A percentile compares a stretch with the other conserved stretches of the same genome.
Evolutionary conservation across 2,113 vertebrate species (phyloP).

Genomic region (Neotoma lepida): DNA sequence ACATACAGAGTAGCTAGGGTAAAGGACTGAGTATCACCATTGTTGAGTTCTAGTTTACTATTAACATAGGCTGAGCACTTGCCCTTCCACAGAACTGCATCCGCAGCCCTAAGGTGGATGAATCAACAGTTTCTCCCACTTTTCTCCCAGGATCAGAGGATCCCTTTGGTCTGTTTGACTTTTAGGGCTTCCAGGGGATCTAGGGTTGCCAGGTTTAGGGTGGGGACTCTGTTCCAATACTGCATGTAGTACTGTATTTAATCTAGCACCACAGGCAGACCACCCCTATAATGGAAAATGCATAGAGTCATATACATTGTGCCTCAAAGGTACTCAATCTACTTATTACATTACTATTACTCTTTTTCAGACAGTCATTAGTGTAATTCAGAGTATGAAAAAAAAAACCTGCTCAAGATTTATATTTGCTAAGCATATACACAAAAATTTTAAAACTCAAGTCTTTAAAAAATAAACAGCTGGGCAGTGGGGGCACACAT

Average conservation of each 20-base stretch:
- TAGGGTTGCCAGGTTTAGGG: background rate
- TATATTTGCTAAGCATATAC: background rate
- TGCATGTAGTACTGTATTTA: slow-evolving; percentile 32
- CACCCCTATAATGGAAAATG: background rate
- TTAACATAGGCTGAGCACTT: no score
- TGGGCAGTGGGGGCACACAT: no score
- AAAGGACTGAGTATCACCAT: background rate
- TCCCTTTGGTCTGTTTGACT: background rate
- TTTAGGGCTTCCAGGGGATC: background rate
- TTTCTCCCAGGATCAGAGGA: background rate
- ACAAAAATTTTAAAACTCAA: background rate
- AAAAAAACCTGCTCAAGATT: background rate
- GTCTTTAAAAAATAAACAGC: background rate
- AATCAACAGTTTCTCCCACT: background rate
- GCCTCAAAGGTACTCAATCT: background rate
- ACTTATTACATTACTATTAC: background rate
- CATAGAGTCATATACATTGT: background rate
- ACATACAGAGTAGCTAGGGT: background rate
- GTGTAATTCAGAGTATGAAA: background rate
- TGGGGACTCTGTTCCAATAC: background rate
- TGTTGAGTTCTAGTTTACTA: background rate
- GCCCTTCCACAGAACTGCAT: no score
- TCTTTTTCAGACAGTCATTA: background rate
- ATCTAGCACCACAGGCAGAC: background rate
- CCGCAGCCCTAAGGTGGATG: background rate